Percentiles rank a stretch among this genome's conserved stretches.
These are phyloP conservation scores for Micromesistius poutassou DNA, from an alignment of 2,797 vertebrate genomes.

Conservation along the genomic window DNA sequence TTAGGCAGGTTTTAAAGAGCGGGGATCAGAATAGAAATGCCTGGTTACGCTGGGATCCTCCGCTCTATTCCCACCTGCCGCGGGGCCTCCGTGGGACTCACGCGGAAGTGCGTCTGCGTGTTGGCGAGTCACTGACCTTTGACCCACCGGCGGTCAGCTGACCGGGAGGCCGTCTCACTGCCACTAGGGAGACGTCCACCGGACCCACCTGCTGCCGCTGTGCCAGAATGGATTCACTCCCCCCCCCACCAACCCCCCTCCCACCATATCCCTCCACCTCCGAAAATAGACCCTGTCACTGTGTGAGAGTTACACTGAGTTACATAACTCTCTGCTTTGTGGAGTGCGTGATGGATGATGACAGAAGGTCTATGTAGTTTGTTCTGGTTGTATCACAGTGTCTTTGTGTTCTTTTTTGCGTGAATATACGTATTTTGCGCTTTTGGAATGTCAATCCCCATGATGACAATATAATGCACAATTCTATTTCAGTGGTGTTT, in stretches of 20 bases:
- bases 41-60: not conserved
- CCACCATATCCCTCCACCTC: slow-evolving; percentile 45
- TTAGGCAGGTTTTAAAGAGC: not conserved
- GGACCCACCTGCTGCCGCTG: slow-evolving; percentile 57
- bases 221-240: slow-evolving; percentile 23
- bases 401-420: not conserved
- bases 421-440: not conserved
- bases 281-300: slow-evolving; percentile 62
- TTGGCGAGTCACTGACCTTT: slow-evolving; percentile 22
- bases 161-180: slow-evolving; percentile 27
- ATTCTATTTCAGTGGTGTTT: not conserved
- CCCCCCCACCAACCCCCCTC: too few species aligned
- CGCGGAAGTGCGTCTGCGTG: slow-evolving; percentile 13
- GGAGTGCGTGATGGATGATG: slow-evolving; percentile 46
- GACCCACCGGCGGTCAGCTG: slow-evolving; percentile 43
- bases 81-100: slow-evolving; percentile 13
- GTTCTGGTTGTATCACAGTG: slow-evolving; percentile 12
- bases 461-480: not conserved
- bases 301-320: slow-evolving; percentile 24
- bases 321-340: slow-evolving; percentile 49
- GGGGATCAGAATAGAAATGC: slow-evolving; percentile 3
- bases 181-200: slow-evolving; percentile 17
- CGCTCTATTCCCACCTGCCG: slow-evolving; percentile 37
- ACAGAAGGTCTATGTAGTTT: slow-evolving; percentile 13
- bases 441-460: not conserved